A percentile compares a stretch with the other conserved stretches of the same genome.
These are phyloP conservation scores for Hanleya hanleyi DNA, from an alignment of 2,888 invertebrate species.

Conservation along the genomic window DNA sequence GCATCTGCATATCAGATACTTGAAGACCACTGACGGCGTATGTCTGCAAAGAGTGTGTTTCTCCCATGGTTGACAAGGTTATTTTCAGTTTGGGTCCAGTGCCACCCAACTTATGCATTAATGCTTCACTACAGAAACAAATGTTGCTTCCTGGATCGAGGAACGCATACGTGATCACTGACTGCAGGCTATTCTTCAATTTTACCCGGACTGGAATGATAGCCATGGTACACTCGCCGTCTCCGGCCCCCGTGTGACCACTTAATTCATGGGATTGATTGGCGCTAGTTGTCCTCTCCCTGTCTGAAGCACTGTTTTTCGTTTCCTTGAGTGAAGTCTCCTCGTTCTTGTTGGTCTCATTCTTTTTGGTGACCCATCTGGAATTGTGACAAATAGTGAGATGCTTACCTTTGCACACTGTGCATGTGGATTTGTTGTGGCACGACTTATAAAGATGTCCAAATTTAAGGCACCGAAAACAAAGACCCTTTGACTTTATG, in stretches of 20 bases:
- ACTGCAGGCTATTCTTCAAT: neutral
- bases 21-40: conserved; percentile 8
- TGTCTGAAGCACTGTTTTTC: too few species aligned
- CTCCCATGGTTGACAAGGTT: conserved; percentile 9
- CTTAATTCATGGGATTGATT: too few species aligned
- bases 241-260: conserved; percentile 8
- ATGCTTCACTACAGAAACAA: conserved; percentile 16
- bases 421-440: neutral
- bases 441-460: conserved; percentile 9
- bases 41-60: neutral
- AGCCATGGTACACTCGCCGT: conserved; percentile 18
- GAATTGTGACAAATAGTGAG: conserved; percentile 8
- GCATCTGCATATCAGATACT: conserved; percentile 17
- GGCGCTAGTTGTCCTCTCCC: too few species aligned
- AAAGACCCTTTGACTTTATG: neutral
- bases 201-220: conserved; percentile 18
- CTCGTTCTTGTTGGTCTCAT: too few species aligned
- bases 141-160: conserved; percentile 20
- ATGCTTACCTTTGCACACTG: conserved; percentile 6
- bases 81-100: neutral
- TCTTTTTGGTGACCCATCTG: too few species aligned
- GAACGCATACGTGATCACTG: conserved; percentile 15
- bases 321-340: too few species aligned
- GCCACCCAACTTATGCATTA: conserved; percentile 6
- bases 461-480: conserved; percentile 17